Base-by-base conservation (phyloP, 2,113 vertebrate species). In the Gulo gulo region DNA sequence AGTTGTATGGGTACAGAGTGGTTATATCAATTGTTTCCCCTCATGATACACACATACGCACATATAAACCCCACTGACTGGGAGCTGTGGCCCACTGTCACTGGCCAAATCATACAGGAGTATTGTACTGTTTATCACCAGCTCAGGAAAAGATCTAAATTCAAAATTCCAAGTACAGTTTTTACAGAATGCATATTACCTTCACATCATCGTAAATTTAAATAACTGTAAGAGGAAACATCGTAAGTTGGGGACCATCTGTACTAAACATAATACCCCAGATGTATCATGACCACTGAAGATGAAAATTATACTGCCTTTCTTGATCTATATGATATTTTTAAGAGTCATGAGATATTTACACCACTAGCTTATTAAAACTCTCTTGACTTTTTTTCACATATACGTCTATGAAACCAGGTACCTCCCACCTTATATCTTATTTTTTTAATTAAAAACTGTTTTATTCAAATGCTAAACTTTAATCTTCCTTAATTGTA, bases 381-480 rank as follows among this genome's bases (percentile, higher is more conserved):
- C 6, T 52, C 39, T 34, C 24, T 85, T 85, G 76, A 2, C 7
- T 65, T 88, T 71, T 50, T 95, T n/a, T 52, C 71, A 92, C 0
- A 31, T 57, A 39, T n/a, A 65, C 12, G 39, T 73, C 31, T 39
- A 24, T 47, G 12, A 81, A 69, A 16, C 26, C 15, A 39, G 21
- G 11, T 24, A 47, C 0, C 1, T 63, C 20, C 14, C 11, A 59
- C 7, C 1, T 0, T 63, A 24, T 67, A 23, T 2, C 79, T 45
- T 88, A 9, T 39, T 88, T 78, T 71, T 85, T 15, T 12, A 88
- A 80, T 84, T 76, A 80, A 94, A 81, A 80, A 23, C 50, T 13
- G 1, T 57, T 83, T 91, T 80, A 91, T 92, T 88, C 34, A 94
- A 93, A 47, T 61, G 14, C 3, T 88, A 83, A 92, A 34, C 24